Conservation (phyloP, 2,888 invertebrate species). For the Aporophyla nigra region DNA sequence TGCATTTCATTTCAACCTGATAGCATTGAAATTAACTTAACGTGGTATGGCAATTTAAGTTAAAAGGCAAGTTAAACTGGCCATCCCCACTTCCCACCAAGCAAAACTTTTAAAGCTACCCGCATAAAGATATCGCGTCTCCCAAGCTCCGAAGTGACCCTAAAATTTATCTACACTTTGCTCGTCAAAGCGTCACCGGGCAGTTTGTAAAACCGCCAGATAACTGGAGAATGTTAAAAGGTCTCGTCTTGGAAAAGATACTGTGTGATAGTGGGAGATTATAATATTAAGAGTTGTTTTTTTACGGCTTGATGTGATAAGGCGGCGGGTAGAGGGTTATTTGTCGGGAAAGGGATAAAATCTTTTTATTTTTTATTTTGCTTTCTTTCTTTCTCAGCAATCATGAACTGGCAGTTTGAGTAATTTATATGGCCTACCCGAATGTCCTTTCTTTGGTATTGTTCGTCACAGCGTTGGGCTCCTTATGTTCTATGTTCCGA, state of each 20-base stretch:
- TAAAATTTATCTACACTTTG: slow-evolving; percentile 54
- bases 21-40: no score
- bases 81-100: slow-evolving; percentile 33
- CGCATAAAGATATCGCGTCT: slow-evolving; percentile 59
- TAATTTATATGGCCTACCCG: no score
- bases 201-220: slow-evolving; percentile 57
- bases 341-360: slow-evolving; percentile 1
- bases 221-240: slow-evolving; percentile 62
- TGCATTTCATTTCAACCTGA: no score
- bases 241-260: slow-evolving; percentile 44
- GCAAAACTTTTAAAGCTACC: slow-evolving; percentile 47
- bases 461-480: no score
- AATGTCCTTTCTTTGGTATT: no score
- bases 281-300: slow-evolving; percentile 51
- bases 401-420: no score
- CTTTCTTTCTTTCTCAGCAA: no score
- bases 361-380: no score
- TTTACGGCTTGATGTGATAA: slow-evolving; percentile 49
- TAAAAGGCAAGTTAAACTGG: background rate
- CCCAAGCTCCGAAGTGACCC: slow-evolving; percentile 38
- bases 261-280: slow-evolving; percentile 54
- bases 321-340: background rate
- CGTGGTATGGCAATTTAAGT: background rate
- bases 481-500: no score
- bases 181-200: slow-evolving; percentile 55